These are phyloP conservation scores for Chrysomallon squamiferum DNA, from an alignment of 1,140 invertebrate species.

Conservation along the genomic window DNA sequence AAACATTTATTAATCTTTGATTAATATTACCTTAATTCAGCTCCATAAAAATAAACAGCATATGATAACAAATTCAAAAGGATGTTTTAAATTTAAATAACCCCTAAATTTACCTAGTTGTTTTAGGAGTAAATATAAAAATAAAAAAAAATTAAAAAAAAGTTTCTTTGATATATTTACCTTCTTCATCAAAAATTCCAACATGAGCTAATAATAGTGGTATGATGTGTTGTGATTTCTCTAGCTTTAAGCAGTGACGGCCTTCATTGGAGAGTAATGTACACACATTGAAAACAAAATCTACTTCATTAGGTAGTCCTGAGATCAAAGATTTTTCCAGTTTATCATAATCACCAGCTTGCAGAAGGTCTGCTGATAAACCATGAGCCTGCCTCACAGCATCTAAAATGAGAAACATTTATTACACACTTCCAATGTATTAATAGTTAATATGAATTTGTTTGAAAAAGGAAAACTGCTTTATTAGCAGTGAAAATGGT, in stretches of 20 bases:
- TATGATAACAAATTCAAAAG: too few relatives aligned
- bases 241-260: conserved; percentile 83
- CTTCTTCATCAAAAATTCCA: conserved; percentile 83
- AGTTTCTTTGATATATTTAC: background rate
- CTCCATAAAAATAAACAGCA: too few relatives aligned
- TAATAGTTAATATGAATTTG: too few relatives aligned
- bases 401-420: conserved; percentile 64
- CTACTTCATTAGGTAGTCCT: conserved; percentile 97
- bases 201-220: conserved; percentile 91
- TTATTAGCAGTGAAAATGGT: background rate
- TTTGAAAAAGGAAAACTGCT: background rate
- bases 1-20: too few relatives aligned
- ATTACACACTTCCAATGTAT: background rate
- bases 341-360: conserved; percentile 83
- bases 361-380: conserved; percentile 75
- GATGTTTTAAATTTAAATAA: too few relatives aligned
- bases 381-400: conserved; percentile 72
- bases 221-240: conserved; percentile 82
- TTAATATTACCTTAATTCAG: too few relatives aligned
- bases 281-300: conserved; percentile 97
- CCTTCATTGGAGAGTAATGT: conserved; percentile 94
- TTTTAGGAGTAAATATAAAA: too few relatives aligned
- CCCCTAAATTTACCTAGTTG: too few relatives aligned
- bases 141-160: too few relatives aligned
- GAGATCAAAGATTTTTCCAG: conserved; percentile 88